Base-by-base conservation (phyloP, 2,888 invertebrate species). In the Melinaea marsaeus region DNA sequence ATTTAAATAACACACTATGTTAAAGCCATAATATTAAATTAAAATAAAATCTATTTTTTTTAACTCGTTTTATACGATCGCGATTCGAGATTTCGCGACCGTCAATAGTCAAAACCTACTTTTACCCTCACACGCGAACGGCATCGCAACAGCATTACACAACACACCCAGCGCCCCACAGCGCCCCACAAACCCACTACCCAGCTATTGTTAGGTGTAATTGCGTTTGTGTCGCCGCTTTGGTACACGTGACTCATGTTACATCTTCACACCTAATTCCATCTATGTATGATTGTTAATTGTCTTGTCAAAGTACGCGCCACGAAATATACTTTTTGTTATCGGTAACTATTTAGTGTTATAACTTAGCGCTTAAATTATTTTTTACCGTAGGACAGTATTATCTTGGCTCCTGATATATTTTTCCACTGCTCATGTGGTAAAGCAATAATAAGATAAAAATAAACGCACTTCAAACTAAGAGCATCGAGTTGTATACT, bases 161-260 rank as follows among this genome's bases (percentile, higher is more conserved):
- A 85, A 85, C 78, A 71, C 73, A 67, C 65, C 76, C 76, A 72
- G 75, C 82, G 87, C 67, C 83, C 83, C 77, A 87, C 79, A 84
- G 85, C 22, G 22, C 22, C 22, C 22, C 22, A 22, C 22, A 22
- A 22, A 22, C 22, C 22, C 22, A 22, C 22, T 22, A 88, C 83
- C 78, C 63, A 75, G 73, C 80, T 75, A 73, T 71, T 72, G 72
- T 74, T 67, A 60, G 51, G 55, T 64, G 54, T 67, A 65, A 71
- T 68, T 65, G 65, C 65, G 65, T 57, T 55, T 64, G 61, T 33
- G 35, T 35, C 57, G 33, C 45, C 37, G n/a, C 22, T 60, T 65
- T 62, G 60, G 48, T 60, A 59, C 62, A 51, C 9, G 55, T 67
- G 66, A 66, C 45, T 66, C 62, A 64, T 67, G 13, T 13, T 55